phyloP scores from a whole-genome alignment of 2,113 vertebrate genomes.

The Leucosticte australis region DNA sequence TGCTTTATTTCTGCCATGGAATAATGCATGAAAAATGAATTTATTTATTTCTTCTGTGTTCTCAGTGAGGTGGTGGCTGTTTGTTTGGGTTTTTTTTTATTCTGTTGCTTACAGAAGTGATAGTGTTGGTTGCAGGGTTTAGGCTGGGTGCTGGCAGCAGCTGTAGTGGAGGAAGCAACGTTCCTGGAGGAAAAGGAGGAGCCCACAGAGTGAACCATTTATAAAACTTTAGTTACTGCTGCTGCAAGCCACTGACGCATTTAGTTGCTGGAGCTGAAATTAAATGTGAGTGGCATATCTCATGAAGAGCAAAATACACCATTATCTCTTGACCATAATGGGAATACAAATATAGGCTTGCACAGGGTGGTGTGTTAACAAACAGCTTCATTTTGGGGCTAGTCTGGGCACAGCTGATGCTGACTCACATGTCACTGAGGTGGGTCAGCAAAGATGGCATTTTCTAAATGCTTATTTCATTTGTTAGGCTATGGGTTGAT shows the following conservation, averaged over 20 bases:
- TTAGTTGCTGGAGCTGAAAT: background rate
- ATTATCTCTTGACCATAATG: background rate
- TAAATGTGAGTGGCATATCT: background rate
- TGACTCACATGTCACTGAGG: background rate
- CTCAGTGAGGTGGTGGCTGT: background rate
- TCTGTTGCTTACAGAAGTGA: background rate
- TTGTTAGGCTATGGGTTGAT: background rate
- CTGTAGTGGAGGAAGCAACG: background rate
- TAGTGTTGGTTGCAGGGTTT: background rate
- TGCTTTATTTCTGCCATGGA: background rate
- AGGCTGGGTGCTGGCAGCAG: background rate
- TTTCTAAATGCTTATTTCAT: background rate
- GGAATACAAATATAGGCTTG: background rate
- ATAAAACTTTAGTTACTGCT: constrained; percentile 10
- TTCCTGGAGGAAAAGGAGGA: background rate
- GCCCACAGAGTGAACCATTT: background rate
- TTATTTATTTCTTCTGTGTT: background rate
- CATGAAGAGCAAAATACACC: background rate
- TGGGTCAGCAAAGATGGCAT: background rate
- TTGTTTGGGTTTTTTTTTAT: background rate
- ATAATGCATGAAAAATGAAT: background rate
- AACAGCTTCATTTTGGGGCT: background rate
- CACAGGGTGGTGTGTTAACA: background rate
- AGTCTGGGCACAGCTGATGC: background rate
- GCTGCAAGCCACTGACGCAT: background rate